These are phyloP conservation scores for Ceratina calcarata DNA, from an alignment of 1,140 invertebrate species.

Conservation along the genomic window DNA sequence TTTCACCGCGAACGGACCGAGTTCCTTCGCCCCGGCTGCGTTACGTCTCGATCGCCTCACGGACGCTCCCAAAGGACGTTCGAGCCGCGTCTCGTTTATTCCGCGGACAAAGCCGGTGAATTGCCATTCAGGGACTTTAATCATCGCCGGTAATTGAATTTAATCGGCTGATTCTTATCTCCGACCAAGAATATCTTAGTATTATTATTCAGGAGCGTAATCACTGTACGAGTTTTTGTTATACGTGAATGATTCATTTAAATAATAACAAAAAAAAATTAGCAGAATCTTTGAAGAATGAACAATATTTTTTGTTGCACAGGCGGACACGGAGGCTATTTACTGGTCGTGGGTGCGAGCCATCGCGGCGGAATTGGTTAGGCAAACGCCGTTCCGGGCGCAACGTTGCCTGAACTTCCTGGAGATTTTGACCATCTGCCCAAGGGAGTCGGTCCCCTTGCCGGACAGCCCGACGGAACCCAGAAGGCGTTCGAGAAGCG, in stretches of 20 bases:
- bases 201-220: not conserved
- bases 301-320: slow-evolving; percentile 55
- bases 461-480: slow-evolving; percentile 74
- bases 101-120: slow-evolving; percentile 28
- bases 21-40: slow-evolving; percentile 29
- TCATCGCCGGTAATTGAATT: slow-evolving; percentile 62
- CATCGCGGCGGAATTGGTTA: slow-evolving; percentile 83
- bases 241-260: not conserved
- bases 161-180: not conserved
- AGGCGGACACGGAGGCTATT: slow-evolving; percentile 82
- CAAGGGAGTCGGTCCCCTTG: slow-evolving; percentile 68
- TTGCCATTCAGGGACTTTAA: slow-evolving; percentile 69
- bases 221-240: not conserved
- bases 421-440: slow-evolving; percentile 77
- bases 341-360: slow-evolving; percentile 84
- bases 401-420: slow-evolving; percentile 77
- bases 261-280: too few species aligned
- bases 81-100: slow-evolving; percentile 14
- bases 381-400: slow-evolving; percentile 84
- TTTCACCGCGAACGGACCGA: slow-evolving; percentile 5
- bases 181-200: not conserved
- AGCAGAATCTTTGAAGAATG: not conserved
- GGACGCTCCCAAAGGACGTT: slow-evolving; percentile 53
- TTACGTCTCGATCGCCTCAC: slow-evolving; percentile 7
- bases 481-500: slow-evolving; percentile 75